Evolutionary conservation across 2,888 invertebrate species (phyloP), one percentile per base, ranked within the genome.

Genomic region (Agrypnus murinus): DNA sequence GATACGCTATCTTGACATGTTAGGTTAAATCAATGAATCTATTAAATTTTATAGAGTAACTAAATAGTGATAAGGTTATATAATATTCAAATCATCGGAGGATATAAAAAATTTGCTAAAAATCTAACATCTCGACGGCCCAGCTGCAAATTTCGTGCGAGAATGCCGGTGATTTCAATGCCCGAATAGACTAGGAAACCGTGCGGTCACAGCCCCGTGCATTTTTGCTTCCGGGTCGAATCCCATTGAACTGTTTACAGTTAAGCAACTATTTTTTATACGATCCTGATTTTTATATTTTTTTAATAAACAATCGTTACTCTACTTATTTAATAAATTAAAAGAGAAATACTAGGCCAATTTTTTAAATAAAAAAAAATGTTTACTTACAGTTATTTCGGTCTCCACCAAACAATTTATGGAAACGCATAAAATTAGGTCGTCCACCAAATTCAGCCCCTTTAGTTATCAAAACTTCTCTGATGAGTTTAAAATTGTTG

Each of bases 361-460:
- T 5, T 38, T 38, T n/a, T n/a, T n/a, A 3, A 25, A 25, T 32
- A 4, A 43, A 38, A 5, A 34, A n/a, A n/a, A n/a, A n/a, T n/a
- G 65, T 73, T 25, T 84, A 92, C 95, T 95, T 86, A 95, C 95
- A 95, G 83, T 95, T 95, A 85, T 94, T 94, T 65, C 95, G 87
- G 85, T 95, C 92, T 34, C 94, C 95, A 31, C 93, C 94, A 83
- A 96, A 95, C 7, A 95, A 90, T 75, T 91, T 89, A 81, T 95
- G 92, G 83, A 94, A 95, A 14, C 96, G 87, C 75, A 92, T 83
- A 83, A 95, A 95, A 82, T 95, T 91, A 0, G 95, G 95, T 8
- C 96, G 87, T 9, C 95, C 94, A 1, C 94, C 94, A 84, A 96
- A 95, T 79, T 92, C 92, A 73, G 91, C 92, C 3, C 95, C 95